Conservation (phyloP, 2,888 invertebrate species). For the Drosophila prolongata region DNA sequence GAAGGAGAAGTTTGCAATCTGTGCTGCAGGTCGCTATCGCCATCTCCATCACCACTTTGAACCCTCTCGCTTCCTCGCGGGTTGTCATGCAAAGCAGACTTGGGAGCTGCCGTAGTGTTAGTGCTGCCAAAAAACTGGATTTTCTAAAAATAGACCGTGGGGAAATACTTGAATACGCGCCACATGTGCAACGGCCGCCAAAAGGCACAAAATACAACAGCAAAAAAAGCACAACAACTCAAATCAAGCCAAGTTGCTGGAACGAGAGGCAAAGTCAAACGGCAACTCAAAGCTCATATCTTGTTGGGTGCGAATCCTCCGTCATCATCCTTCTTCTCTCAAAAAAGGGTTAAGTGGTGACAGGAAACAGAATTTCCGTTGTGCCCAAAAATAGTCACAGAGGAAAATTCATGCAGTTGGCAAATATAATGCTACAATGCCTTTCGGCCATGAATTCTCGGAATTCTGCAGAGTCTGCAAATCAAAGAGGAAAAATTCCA, state of each 20-base stretch:
- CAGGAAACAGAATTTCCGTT: slow-evolving; percentile 69
- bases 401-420: slow-evolving; percentile 27
- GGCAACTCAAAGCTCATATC: slow-evolving; percentile 22
- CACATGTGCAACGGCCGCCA: slow-evolving; percentile 79
- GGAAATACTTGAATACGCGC: slow-evolving; percentile 81
- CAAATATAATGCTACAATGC: slow-evolving; percentile 46
- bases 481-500: slow-evolving; percentile 2
- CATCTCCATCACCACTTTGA: neutral
- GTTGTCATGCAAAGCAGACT: slow-evolving; percentile 61
- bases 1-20: slow-evolving; percentile 22
- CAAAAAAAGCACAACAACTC: slow-evolving; percentile 24
- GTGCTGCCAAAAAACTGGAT: slow-evolving; percentile 82
- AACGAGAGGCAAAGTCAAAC: slow-evolving; percentile 10
- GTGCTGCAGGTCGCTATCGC: slow-evolving; percentile 23
- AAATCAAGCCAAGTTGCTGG: slow-evolving; percentile 20
- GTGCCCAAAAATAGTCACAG: slow-evolving; percentile 14
- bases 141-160: slow-evolving; percentile 83
- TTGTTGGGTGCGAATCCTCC: slow-evolving; percentile 14
- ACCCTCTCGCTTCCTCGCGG: slow-evolving; percentile 23
- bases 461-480: slow-evolving; percentile 6
- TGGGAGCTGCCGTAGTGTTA: slow-evolving; percentile 31
- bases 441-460: slow-evolving; percentile 9
- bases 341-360: slow-evolving; percentile 34
- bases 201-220: slow-evolving; percentile 50
- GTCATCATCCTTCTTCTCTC: slow-evolving; percentile 1